phyloP scores from a whole-genome alignment of 2,888 invertebrate genomes.

The Tholera decimalis region DNA sequence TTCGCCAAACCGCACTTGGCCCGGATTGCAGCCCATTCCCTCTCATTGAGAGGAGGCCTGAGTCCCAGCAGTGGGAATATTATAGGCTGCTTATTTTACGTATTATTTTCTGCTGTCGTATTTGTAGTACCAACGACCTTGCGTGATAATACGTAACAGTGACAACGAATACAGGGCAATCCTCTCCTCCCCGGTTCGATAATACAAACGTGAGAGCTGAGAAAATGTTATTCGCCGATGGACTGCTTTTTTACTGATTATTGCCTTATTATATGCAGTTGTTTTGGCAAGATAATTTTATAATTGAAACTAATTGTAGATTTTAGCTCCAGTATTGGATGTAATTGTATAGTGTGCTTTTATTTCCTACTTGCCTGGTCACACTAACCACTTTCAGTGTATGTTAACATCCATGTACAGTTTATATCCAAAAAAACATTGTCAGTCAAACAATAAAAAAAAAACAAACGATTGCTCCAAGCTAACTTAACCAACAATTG shows the following conservation, averaged over 20 bases:
- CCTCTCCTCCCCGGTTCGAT: conserved; percentile 60
- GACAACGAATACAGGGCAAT: conserved; percentile 57
- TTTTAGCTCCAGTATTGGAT: conserved; percentile 20
- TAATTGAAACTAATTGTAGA: conserved; percentile 7
- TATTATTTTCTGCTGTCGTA: conserved; percentile 23
- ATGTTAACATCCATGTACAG: neutral
- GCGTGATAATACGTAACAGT: conserved; percentile 55
- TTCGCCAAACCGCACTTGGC: too few species aligned
- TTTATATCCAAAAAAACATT: neutral
- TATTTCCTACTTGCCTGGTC: conserved; percentile 1
- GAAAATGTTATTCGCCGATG: conserved; percentile 55
- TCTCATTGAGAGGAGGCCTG: too few species aligned
- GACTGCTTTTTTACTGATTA: conserved; percentile 39
- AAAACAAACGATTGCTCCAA: conserved; percentile 13
- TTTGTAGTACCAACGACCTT: conserved; percentile 51
- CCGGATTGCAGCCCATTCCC: too few species aligned
- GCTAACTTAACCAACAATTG: conserved; percentile 17
- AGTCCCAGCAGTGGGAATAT: too few species aligned
- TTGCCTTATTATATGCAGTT: conserved; percentile 25
- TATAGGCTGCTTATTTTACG: too few species aligned
- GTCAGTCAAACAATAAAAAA: conserved; percentile 1
- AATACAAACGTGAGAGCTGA: conserved; percentile 61
- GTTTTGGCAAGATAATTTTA: conserved; percentile 25
- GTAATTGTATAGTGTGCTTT: neutral
- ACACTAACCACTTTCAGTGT: conserved; percentile 12